These are phyloP conservation scores for Colistium nudipinnis DNA, from an alignment of 2,113 vertebrate genomes.

Conservation along the genomic window DNA sequence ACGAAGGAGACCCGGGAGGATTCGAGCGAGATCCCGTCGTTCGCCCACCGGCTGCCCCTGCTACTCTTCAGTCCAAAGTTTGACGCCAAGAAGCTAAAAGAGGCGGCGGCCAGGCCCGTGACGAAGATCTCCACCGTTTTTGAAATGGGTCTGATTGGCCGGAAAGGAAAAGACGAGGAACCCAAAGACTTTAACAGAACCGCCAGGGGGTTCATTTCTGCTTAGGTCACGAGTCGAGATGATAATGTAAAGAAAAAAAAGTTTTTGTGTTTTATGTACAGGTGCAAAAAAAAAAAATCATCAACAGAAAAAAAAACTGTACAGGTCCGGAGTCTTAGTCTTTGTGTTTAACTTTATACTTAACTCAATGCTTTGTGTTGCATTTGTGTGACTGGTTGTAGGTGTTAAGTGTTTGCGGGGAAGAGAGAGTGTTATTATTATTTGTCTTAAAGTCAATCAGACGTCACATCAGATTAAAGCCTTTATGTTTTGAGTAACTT, in stretches of 20 bases:
- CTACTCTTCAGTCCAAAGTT: constrained; percentile 91
- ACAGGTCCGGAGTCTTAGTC: constrained; percentile 48
- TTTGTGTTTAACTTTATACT: constrained; percentile 65
- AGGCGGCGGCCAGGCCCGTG: constrained; percentile 85
- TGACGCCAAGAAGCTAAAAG: constrained; percentile 90
- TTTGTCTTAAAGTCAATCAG: constrained; percentile 61
- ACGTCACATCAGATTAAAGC: constrained; percentile 63
- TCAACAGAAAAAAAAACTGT: constrained; percentile 32
- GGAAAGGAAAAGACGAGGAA: constrained; percentile 82
- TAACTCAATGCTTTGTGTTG: constrained; percentile 53
- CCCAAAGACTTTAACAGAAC: constrained; percentile 91
- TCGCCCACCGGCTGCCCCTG: constrained; percentile 84
- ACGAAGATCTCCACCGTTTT: constrained; percentile 79
- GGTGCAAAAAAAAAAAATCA: constrained; percentile 48
- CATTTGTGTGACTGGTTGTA: constrained; percentile 42
- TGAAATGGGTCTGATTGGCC: constrained; percentile 83
- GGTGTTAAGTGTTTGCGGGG: constrained; percentile 34
- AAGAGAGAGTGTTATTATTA: constrained; percentile 19
- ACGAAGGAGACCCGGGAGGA: constrained; percentile 37
- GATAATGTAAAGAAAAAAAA: constrained; percentile 38
- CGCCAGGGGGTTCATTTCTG: constrained; percentile 85
- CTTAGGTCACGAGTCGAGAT: constrained; percentile 45
- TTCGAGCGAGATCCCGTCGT: constrained; percentile 74
- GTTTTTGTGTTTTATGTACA: constrained; percentile 62
- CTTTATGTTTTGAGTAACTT: constrained; percentile 48